These are phyloP conservation scores for Ridgeia piscesae DNA, from an alignment of 1,140 invertebrate genomes.

Conservation along the genomic window DNA sequence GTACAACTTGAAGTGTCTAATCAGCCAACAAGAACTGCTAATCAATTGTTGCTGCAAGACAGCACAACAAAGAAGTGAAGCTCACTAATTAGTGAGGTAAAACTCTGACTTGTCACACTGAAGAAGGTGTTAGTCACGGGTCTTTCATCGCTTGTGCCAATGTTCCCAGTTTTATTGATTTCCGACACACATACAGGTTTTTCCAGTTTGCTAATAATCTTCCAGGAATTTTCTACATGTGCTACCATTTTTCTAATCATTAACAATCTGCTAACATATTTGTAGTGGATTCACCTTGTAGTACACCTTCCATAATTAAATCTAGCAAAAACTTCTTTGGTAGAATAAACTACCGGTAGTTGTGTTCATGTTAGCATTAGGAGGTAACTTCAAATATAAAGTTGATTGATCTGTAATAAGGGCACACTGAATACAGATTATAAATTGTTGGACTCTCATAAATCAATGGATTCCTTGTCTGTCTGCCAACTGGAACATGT, in stretches of 20 bases:
- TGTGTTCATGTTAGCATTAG: no score
- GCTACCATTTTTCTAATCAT: background rate
- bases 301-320: background rate
- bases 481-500: no score
- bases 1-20: background rate
- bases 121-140: background rate
- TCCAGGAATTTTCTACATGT: background rate
- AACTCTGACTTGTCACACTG: background rate
- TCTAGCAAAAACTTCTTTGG: no score
- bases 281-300: background rate
- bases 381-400: no score
- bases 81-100: background rate
- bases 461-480: no score
- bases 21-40: background rate
- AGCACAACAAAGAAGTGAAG: background rate
- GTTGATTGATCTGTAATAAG: no score
- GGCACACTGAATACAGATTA: no score
- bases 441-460: no score
- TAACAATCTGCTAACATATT: background rate
- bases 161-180: background rate
- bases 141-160: background rate
- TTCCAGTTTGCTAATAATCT: background rate
- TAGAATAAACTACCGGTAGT: no score
- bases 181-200: background rate
- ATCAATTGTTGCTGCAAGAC: background rate